Conservation (phyloP, 2,797 vertebrate species). For the Silurus lanzhouensis region DNA sequence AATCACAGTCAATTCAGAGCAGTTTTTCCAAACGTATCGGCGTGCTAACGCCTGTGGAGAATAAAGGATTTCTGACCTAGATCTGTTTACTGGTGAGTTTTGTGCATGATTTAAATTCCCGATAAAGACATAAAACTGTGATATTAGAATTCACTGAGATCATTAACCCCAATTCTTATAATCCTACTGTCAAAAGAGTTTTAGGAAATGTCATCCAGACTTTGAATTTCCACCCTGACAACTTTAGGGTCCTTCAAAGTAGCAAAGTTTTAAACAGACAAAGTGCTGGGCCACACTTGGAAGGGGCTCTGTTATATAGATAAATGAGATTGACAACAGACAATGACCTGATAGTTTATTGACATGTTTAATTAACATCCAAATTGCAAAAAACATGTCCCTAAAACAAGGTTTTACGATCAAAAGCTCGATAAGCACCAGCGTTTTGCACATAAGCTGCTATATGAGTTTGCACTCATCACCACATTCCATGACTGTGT, state of each 20-base stretch:
- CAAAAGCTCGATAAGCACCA: background rate
- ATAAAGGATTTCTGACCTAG: conserved; percentile 11
- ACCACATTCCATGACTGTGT: background rate
- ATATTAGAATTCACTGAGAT: background rate
- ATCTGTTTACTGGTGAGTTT: conserved; percentile 15
- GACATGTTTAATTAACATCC: background rate
- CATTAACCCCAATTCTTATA: background rate
- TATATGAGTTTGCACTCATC: background rate
- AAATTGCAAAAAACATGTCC: background rate
- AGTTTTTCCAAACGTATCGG: background rate
- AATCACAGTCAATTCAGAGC: background rate
- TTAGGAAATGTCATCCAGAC: conserved; percentile 1
- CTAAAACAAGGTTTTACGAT: background rate
- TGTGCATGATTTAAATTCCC: background rate
- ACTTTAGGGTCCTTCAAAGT: too few relatives aligned
- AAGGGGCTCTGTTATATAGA: background rate
- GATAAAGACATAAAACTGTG: conserved; percentile 11
- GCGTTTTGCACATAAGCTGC: background rate
- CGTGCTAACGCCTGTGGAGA: background rate
- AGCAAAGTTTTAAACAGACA: too few relatives aligned
- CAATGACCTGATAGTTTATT: background rate
- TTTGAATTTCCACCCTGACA: background rate
- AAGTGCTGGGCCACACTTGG: background rate
- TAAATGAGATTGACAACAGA: background rate
- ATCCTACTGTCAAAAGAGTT: conserved; percentile 3